Percentiles rank a stretch among this genome's conserved stretches.
Conservation (phyloP, 2,113 vertebrate genomes). For the Odontophorus gujanensis region DNA sequence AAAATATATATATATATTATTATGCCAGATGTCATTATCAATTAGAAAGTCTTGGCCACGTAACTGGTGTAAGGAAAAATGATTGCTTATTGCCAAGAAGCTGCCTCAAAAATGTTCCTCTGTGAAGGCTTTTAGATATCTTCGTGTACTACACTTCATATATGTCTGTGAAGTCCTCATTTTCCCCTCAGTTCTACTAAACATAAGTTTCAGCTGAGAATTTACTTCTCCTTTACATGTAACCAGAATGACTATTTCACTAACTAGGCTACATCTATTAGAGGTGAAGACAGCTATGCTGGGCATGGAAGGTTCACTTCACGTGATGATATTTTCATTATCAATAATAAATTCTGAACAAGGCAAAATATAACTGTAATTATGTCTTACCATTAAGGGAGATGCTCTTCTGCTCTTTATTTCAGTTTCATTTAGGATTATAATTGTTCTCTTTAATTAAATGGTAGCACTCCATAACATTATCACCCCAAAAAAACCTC, state of each 20-base stretch:
- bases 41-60: background rate
- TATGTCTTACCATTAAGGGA: background rate
- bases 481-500: background rate
- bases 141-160: background rate
- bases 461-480: background rate
- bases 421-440: background rate
- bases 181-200: background rate
- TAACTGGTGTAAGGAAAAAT: background rate
- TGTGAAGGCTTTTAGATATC: background rate
- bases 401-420: background rate
- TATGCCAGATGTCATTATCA: background rate
- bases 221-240: background rate
- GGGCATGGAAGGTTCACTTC: background rate
- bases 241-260: background rate
- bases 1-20: background rate
- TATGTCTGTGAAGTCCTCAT: background rate
- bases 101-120: background rate
- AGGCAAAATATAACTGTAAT: background rate
- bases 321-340: background rate
- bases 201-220: background rate
- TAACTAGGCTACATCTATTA: background rate
- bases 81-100: background rate
- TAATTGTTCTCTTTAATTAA: slow-evolving; percentile 12
- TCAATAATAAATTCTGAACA: background rate
- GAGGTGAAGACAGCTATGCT: background rate